Evolutionary conservation across 2,797 vertebrate species (phyloP), one percentile per base, ranked within the genome.

Genomic region (Zenarchopterus dispar): DNA sequence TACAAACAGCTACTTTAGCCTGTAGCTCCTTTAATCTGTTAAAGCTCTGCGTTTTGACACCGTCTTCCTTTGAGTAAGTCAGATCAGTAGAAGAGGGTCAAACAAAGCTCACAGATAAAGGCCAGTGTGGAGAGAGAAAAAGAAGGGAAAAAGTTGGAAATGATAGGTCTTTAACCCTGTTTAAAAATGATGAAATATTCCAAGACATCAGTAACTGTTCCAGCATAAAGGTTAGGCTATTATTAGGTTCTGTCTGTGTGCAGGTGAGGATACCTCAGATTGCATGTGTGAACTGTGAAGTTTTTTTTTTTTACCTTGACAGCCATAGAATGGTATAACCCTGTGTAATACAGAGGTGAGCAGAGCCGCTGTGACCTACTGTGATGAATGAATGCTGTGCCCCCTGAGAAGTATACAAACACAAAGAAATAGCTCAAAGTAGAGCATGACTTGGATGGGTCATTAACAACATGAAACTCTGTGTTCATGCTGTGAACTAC

Each of bases 121-220:
- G 77, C 77, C 77, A 83, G 67, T 80, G 79, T 80, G 57, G 42
- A 31, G 56, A 28, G 1, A 28, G 2, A 55, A 57, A 58, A 51
- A 18, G 31, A 13, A 15, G 23, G 16, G 69, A 17, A 67, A 73
- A 75, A 65, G 59, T 78, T 47, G 23, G 65, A 72, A 76, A 71
- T 5, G 15, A 73, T 66, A 76, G 68, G 70, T 79, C 76, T 81
- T 82, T 86, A 79, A 88, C 84, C 84, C 72, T 39, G 54, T 77
- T 63, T 83, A 68, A 79, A 65, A 53, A 76, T 86, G 78, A 86
- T 87, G 73, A 89, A 86, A 88, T 81, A 86, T 87, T 78, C 84
- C 62, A 28, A 87, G 78, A 82, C 73, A 84, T 84, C 62, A 81
- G 84, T 79, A 73, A 81, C 74, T 80, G 77, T 81, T 85, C 78